These are phyloP conservation scores for Megalops cyprinoides DNA, from an alignment of 2,797 vertebrate genomes.

Conservation along the genomic window DNA sequence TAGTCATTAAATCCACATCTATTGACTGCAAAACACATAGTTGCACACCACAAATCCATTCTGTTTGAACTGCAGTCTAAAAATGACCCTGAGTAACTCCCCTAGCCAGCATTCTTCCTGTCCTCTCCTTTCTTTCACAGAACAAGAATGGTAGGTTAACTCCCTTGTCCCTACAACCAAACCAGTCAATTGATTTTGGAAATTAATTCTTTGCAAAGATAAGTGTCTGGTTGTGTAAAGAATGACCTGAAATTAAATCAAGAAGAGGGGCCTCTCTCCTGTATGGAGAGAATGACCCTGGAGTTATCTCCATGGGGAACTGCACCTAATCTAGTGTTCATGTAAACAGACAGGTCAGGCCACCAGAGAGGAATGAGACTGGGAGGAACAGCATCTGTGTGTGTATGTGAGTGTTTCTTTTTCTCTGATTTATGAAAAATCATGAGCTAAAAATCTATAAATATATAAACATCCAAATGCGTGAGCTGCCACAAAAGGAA, in stretches of 20 bases:
- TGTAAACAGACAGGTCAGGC: not conserved
- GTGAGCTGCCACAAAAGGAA: not conserved
- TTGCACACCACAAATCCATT: not conserved
- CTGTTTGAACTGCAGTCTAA: not conserved
- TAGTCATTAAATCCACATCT: not conserved
- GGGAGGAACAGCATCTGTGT: not conserved
- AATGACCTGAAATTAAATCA: constrained; percentile 7
- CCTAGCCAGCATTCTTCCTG: not conserved
- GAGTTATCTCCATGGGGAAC: not conserved
- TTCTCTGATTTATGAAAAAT: not conserved
- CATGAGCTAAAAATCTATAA: constrained; percentile 2
- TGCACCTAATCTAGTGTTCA: not conserved
- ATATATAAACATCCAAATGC: not conserved
- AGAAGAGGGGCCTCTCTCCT: not conserved
- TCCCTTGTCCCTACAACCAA: not conserved
- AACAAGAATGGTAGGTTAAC: not conserved
- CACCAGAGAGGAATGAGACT: not conserved
- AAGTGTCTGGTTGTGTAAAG: constrained; percentile 9
- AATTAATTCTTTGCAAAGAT: constrained; percentile 23
- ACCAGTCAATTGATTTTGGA: constrained; percentile 18
- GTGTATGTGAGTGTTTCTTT: not conserved
- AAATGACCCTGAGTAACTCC: not conserved
- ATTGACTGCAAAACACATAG: not conserved
- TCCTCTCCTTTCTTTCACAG: not conserved
- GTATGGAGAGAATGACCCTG: not conserved